These are phyloP conservation scores for Oscheius myriophilus DNA, from an alignment of 2,888 invertebrate genomes.

Conservation along the genomic window DNA sequence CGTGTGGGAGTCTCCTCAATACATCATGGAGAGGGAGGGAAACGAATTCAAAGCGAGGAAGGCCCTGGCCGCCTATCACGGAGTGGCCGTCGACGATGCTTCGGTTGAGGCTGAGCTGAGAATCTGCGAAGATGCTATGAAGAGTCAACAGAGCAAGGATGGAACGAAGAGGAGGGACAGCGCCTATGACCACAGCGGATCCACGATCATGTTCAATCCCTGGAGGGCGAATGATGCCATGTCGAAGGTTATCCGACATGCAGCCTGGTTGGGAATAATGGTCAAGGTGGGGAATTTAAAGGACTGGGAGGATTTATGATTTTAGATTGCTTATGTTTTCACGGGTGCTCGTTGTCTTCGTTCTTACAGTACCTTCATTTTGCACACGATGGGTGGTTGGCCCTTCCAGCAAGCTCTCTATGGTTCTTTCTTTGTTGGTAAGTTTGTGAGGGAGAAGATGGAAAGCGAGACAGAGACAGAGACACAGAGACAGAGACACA, in stretches of 20 bases:
- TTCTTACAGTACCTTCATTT: constrained; percentile 44
- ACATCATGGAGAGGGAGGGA: constrained; percentile 39
- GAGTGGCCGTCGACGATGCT: constrained; percentile 36
- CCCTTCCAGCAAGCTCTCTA: constrained; percentile 33
- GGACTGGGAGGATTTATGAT: not conserved
- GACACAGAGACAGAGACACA: no score
- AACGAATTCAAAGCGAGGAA: constrained; percentile 38
- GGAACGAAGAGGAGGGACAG: not conserved
- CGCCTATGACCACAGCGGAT: constrained; percentile 32
- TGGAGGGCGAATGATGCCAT: constrained; percentile 41
- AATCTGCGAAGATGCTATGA: constrained; percentile 32
- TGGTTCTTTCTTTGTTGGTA: constrained; percentile 35
- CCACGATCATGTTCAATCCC: constrained; percentile 41
- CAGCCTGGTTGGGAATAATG: constrained; percentile 44
- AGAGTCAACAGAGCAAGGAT: constrained; percentile 18
- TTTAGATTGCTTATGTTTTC: constrained; percentile 48
- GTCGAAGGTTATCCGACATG: constrained; percentile 37
- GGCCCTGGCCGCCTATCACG: constrained; percentile 46
- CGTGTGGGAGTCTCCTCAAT: constrained; percentile 44
- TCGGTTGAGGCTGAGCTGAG: constrained; percentile 41
- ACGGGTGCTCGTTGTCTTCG: constrained; percentile 48
- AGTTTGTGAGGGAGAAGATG: no score
- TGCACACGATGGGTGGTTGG: constrained; percentile 39
- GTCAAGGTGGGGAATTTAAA: constrained; percentile 34
- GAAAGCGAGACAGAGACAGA: no score